Evolutionary conservation across 2,113 vertebrate genomes (phyloP).

Genomic region (Machaerirhynchus nigripectus): DNA sequence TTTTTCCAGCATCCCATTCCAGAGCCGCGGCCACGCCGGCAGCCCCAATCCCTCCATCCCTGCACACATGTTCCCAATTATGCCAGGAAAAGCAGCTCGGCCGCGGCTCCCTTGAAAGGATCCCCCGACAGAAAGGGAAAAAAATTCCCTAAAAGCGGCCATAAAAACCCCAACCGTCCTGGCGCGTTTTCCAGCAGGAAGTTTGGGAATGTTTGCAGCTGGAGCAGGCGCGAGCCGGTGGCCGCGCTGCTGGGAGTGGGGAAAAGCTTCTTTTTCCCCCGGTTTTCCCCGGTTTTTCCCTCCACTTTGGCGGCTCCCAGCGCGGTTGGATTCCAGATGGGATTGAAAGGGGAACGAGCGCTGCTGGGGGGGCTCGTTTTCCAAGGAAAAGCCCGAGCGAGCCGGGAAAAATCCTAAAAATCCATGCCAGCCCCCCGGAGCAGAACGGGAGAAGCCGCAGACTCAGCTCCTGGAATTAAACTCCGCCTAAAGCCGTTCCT

Average conservation of each 20-base stretch:
- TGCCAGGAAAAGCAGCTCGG: not conserved
- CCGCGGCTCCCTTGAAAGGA: not conserved
- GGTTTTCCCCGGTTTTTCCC: not conserved
- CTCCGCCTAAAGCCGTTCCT: not conserved
- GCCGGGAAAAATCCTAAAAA: not conserved
- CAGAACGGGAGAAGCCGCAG: not conserved
- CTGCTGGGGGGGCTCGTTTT: not conserved
- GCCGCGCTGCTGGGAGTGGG: not conserved
- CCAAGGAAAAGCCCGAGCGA: not conserved
- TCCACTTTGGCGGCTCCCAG: not conserved
- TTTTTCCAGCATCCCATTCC: not conserved
- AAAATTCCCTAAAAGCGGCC: not conserved
- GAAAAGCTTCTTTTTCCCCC: not conserved
- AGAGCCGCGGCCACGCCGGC: not conserved
- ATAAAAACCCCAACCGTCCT: not conserved
- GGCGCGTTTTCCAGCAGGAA: not conserved
- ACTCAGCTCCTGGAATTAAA: not conserved
- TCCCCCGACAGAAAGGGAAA: not conserved
- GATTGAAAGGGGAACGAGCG: not conserved
- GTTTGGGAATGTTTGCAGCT: not conserved
- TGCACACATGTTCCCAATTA: not conserved
- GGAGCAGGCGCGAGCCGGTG: not conserved
- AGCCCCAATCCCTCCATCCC: not conserved
- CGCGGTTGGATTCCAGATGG: not conserved
- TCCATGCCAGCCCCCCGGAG: not conserved